phyloP scores from a whole-genome alignment of 1,140 invertebrate genomes.

The Halictus rubicundus region DNA sequence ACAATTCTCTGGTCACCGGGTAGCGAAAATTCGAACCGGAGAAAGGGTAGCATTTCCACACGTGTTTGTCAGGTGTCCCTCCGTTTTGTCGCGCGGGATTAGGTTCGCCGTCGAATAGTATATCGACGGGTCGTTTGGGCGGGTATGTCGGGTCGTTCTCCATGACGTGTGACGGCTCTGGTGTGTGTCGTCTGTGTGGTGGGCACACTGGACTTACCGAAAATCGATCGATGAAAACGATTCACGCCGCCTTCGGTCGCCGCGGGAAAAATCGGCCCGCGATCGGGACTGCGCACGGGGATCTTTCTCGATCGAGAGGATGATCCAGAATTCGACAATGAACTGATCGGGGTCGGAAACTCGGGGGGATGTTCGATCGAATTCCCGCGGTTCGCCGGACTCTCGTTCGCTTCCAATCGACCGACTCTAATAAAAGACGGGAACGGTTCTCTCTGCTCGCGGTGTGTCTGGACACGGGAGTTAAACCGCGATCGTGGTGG shows the following conservation, averaged over 20 bases:
- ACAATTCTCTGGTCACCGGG: background rate
- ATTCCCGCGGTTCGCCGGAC: slow-evolving; percentile 61
- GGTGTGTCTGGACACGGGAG: slow-evolving; percentile 54
- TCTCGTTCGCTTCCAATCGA: slow-evolving; percentile 73
- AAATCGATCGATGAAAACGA: slow-evolving; percentile 27
- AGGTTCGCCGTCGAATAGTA: background rate
- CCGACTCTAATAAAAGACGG: slow-evolving; percentile 77
- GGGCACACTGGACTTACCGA: slow-evolving; percentile 59
- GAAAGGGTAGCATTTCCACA: slow-evolving; percentile 4
- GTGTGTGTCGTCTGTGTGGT: slow-evolving; percentile 26
- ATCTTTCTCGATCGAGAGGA: background rate
- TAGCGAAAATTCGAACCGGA: background rate
- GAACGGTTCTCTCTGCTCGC: slow-evolving; percentile 52
- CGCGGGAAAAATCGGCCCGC: background rate
- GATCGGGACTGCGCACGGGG: too few relatives aligned
- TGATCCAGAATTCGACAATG: too few relatives aligned
- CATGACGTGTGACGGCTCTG: slow-evolving; percentile 3
- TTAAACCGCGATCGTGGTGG: slow-evolving; percentile 61
- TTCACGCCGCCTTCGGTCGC: slow-evolving; percentile 21
- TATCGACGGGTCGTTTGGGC: slow-evolving; percentile 18
- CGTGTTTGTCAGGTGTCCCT: slow-evolving; percentile 37
- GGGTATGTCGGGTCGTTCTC: slow-evolving; percentile 9
- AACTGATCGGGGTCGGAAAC: background rate
- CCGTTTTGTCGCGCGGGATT: slow-evolving; percentile 17
- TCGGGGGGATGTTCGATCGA: slow-evolving; percentile 31